Percentiles rank a stretch among this genome's conserved stretches.
Evolutionary conservation across 2,888 invertebrate genomes (phyloP).

Genomic region (Polia nebulosa): DNA sequence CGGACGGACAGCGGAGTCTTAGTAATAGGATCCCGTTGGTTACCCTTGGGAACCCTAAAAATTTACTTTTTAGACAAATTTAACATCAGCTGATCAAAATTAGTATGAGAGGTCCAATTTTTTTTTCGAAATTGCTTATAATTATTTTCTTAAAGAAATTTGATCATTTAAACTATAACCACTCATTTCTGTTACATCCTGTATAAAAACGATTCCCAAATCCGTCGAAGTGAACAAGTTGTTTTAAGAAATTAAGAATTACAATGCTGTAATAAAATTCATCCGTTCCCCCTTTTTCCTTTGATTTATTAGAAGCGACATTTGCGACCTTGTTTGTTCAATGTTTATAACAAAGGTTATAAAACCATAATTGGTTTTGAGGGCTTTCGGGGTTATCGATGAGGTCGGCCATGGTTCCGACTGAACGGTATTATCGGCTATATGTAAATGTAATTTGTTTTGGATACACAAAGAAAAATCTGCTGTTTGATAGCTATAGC

Average conservation of each 20-base stretch:
- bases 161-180: too few relatives aligned
- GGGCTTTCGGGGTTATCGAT: constrained; percentile 63
- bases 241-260: constrained; percentile 76
- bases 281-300: constrained; percentile 66
- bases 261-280: constrained; percentile 75
- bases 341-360: constrained; percentile 65
- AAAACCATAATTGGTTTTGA: constrained; percentile 64
- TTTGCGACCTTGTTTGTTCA: constrained; percentile 72
- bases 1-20: too few relatives aligned
- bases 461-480: constrained; percentile 35
- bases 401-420: constrained; percentile 31
- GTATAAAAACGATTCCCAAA: constrained; percentile 62
- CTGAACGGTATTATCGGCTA: constrained; percentile 35
- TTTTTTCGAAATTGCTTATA: too few relatives aligned
- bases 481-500: constrained; percentile 25
- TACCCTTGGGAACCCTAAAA: too few relatives aligned
- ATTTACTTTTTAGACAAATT: too few relatives aligned
- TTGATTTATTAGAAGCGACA: constrained; percentile 80
- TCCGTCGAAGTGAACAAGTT: constrained; percentile 76
- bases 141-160: too few relatives aligned
- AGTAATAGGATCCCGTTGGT: too few relatives aligned
- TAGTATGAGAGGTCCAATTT: too few relatives aligned
- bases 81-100: too few relatives aligned
- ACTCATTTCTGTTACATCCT: too few relatives aligned
- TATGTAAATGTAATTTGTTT: constrained; percentile 57